Conservation (phyloP, 2,113 vertebrate genomes). For the Peucedramus taeniatus region DNA sequence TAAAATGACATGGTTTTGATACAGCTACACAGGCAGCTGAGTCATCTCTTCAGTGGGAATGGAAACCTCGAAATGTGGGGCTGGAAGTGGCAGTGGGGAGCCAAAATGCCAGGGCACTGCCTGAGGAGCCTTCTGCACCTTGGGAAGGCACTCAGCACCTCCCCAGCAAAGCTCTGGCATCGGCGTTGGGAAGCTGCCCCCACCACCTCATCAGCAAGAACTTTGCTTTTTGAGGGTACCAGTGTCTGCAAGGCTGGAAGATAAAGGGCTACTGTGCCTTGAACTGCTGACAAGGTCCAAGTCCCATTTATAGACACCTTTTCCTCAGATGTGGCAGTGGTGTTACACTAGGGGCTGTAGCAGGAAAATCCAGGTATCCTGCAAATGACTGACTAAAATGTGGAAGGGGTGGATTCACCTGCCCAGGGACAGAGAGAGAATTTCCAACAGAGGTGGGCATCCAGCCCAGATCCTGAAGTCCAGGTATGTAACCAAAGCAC, state of each 20-base stretch:
- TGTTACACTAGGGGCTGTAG: neutral
- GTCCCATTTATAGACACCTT: neutral
- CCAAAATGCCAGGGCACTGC: rapidly evolving
- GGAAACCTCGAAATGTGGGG: rapidly evolving
- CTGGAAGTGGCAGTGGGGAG: neutral
- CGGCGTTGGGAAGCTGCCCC: rapidly evolving
- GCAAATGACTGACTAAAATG: neutral
- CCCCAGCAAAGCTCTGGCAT: rapidly evolving
- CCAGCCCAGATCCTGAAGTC: neutral
- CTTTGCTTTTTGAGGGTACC: neutral
- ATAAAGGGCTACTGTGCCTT: rapidly evolving
- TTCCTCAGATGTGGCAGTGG: neutral
- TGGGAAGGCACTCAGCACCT: rapidly evolving
- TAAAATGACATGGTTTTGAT: neutral
- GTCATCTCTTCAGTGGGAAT: rapidly evolving
- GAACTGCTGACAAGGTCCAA: neutral
- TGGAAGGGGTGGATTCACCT: neutral
- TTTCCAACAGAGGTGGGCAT: neutral
- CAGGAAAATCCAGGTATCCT: neutral
- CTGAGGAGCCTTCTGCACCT: rapidly evolving
- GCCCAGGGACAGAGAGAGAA: neutral
- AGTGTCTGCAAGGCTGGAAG: neutral
- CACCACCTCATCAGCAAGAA: neutral
- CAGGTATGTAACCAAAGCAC: neutral
- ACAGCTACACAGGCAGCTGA: neutral